Evolutionary conservation across 2,888 invertebrate genomes (phyloP).

Genomic region (Helicoverpa assulta): DNA sequence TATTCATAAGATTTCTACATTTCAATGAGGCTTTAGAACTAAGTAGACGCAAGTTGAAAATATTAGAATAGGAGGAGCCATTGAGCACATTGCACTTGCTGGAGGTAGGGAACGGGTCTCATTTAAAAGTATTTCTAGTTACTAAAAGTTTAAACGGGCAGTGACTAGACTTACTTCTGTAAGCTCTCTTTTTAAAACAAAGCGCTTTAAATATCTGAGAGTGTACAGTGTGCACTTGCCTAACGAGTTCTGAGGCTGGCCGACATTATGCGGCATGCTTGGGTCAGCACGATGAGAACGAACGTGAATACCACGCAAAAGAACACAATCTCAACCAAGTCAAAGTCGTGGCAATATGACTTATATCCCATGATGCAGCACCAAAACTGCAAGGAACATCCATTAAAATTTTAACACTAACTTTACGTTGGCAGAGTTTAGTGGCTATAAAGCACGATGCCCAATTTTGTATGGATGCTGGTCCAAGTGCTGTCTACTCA

Average conservation of each 20-base stretch:
- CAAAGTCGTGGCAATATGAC: constrained; percentile 67
- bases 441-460: too few species aligned
- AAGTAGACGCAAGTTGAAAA: too few species aligned
- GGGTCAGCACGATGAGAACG: constrained; percentile 73
- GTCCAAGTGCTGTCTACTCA: too few species aligned
- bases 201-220: too few species aligned
- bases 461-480: too few species aligned
- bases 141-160: too few species aligned
- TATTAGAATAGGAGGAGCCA: neutral
- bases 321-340: constrained; percentile 77
- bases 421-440: neutral
- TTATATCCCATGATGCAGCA: constrained; percentile 9
- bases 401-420: neutral
- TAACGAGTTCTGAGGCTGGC: constrained; percentile 60
- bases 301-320: constrained; percentile 79
- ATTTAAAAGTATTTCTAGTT: too few species aligned
- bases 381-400: neutral
- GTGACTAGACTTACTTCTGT: neutral
- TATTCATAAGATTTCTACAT: neutral
- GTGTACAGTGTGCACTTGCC: constrained; percentile 17
- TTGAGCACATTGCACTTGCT: too few species aligned
- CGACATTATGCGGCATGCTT: constrained; percentile 71
- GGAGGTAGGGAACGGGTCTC: too few species aligned
- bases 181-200: neutral
- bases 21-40: too few species aligned